Evolutionary conservation across 2,113 vertebrate species (phyloP), one percentile per base, ranked within the genome.

Genomic region (Halcyon senegalensis): DNA sequence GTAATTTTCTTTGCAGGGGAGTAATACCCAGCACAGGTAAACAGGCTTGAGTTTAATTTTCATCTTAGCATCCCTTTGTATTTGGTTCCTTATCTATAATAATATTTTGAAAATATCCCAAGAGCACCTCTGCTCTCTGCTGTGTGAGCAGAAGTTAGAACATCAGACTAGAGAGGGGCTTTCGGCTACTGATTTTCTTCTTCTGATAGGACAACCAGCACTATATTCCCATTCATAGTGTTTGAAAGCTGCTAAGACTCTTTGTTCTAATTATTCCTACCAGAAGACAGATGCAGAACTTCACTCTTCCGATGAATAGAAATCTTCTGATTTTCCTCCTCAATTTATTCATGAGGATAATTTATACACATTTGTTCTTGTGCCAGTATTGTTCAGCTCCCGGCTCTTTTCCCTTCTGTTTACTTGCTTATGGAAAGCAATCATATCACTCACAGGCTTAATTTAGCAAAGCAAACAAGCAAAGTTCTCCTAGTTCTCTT

Each of bases 341-440:
- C 51, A 82, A 16, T 94, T 89, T 96, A 95, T 89, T 94, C 30
- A 84, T 89, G 58, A 58, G 56, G 87, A 87, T 96, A 93, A 96
- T 96, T 95, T 91, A 94, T 89, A 94, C 56, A 44, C 48, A 68
- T 84, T 86, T 79, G 56, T 89, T 93, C 84, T 79, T 89, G 43
- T 91, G 81, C 69, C 94, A 94, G 62, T 79, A 89, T 96, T 96
- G 80, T 95, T 96, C 84, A 91, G 70, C 62, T 94, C 70, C 39
- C 70, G 84, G 73, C 62, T 73, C 27, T 87, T 72, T 91, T 78
- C 85, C 77, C 62, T 94, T 84, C 84, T 84, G 77, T 93, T 96
- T 96, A 68, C 33, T 93, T 72, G 58, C 84, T 92, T 87, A 56
- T 68, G 53, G 62, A 94, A 89, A 93, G 81, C 58, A 89, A 84